phyloP scores from a whole-genome alignment of 1,140 invertebrate genomes.

The Goniozus legneri region DNA sequence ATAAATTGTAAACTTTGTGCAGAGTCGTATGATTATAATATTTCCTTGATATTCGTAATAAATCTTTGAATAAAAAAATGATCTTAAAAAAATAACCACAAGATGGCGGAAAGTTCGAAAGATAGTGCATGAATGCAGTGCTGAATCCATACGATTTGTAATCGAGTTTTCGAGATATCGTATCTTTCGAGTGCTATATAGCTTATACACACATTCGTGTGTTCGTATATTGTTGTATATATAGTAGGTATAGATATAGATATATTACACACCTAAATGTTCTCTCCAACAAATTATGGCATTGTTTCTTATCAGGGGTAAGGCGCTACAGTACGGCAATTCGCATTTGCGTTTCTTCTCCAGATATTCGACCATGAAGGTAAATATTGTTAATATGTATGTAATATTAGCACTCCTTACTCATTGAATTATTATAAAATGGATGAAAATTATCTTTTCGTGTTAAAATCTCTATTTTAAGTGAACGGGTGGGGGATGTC shows the following conservation, averaged over 20 bases:
- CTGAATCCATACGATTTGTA: slow-evolving; percentile 8
- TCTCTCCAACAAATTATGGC: slow-evolving; percentile 41
- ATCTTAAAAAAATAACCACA: no score
- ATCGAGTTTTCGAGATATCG: slow-evolving; percentile 15
- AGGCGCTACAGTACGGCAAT: slow-evolving; percentile 31
- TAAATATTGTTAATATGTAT: slow-evolving; percentile 24
- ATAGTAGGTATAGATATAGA: slow-evolving; percentile 5
- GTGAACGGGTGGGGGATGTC: not conserved
- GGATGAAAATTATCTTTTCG: no score
- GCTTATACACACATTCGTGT: not conserved
- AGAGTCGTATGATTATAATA: no score
- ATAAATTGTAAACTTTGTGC: no score
- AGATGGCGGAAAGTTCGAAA: slow-evolving; percentile 3
- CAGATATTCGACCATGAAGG: slow-evolving; percentile 44
- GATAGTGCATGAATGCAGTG: not conserved
- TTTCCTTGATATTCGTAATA: no score
- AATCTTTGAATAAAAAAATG: no score
- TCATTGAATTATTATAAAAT: not conserved
- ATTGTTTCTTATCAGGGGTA: slow-evolving; percentile 43
- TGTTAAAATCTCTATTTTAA: not conserved
- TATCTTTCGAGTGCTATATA: slow-evolving; percentile 6
- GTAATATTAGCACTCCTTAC: not conserved
- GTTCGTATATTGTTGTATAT: not conserved
- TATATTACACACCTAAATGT: slow-evolving; percentile 20
- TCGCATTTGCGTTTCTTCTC: slow-evolving; percentile 37